These are phyloP conservation scores for Lysandra coridon DNA, from an alignment of 2,888 invertebrate species.

Conservation along the genomic window DNA sequence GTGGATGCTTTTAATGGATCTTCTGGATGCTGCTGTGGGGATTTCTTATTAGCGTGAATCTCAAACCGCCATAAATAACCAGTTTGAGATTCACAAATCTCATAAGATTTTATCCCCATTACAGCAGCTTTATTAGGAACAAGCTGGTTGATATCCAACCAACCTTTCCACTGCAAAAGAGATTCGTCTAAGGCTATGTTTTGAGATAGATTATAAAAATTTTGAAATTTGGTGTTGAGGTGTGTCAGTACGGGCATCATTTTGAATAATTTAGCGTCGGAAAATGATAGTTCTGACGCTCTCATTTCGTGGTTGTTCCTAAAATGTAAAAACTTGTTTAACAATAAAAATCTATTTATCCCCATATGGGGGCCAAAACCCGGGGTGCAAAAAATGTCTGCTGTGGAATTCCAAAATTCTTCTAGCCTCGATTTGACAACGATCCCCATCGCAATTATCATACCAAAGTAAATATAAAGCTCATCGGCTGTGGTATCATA, in stretches of 20 bases:
- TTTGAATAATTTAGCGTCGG: constrained; percentile 38
- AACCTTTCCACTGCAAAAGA: constrained; percentile 33
- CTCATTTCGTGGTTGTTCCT: constrained; percentile 27
- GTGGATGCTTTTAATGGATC: too few relatives aligned
- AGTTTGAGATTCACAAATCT: too few relatives aligned
- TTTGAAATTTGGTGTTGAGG: constrained; percentile 35
- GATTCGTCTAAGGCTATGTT: constrained; percentile 34
- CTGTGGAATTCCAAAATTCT: constrained; percentile 43
- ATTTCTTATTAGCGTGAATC: too few relatives aligned
- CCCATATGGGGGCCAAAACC: constrained; percentile 39
- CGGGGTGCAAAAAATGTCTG: constrained; percentile 41
- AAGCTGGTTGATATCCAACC: constrained; percentile 21
- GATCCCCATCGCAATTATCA: constrained; percentile 43
- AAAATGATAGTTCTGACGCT: neutral
- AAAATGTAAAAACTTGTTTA: constrained; percentile 40
- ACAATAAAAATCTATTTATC: constrained; percentile 33
- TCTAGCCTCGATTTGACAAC: constrained; percentile 40
- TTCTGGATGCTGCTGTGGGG: too few relatives aligned
- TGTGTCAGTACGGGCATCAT: constrained; percentile 36
- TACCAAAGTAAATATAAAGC: constrained; percentile 38
- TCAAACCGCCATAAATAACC: too few relatives aligned
- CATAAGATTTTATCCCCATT: too few relatives aligned
- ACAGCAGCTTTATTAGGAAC: too few relatives aligned
- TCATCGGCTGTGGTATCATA: constrained; percentile 1
- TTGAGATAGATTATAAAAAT: constrained; percentile 33